phyloP scores from a whole-genome alignment of 1,140 invertebrate genomes.

The Sycobia sp. region DNA sequence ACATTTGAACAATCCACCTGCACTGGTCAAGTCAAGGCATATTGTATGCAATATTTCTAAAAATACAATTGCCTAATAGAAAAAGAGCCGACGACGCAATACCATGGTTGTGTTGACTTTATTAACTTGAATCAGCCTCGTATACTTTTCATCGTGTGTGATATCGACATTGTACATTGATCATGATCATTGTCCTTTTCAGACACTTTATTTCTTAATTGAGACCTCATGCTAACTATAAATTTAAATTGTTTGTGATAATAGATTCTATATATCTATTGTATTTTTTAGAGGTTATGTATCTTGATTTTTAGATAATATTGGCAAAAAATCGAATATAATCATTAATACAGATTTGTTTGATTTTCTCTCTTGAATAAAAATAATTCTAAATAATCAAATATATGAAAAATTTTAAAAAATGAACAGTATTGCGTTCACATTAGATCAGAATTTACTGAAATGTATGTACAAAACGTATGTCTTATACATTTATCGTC shows the following conservation, averaged over 20 bases:
- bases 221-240: background rate
- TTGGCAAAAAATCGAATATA: too few relatives aligned
- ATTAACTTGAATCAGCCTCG: conserved; percentile 21
- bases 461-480: too few relatives aligned
- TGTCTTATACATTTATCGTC: too few relatives aligned
- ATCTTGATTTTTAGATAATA: background rate
- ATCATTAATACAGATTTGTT: too few relatives aligned
- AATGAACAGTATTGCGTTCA: too few relatives aligned
- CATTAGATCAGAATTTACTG: too few relatives aligned
- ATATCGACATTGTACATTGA: conserved; percentile 2
- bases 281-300: conserved; percentile 11
- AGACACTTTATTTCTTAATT: background rate
- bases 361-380: too few relatives aligned
- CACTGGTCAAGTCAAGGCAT: conserved; percentile 20
- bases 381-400: too few relatives aligned
- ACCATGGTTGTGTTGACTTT: conserved; percentile 5
- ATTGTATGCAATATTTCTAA: conserved; percentile 33
- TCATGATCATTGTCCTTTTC: conserved; percentile 13
- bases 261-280: too few relatives aligned
- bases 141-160: conserved; percentile 1
- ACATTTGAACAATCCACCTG: conserved; percentile 18
- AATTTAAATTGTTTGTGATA: background rate
- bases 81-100: conserved; percentile 23
- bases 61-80: conserved; percentile 19
- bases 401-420: too few relatives aligned